These are phyloP conservation scores for Saccostrea glomerata DNA, from an alignment of 1,140 invertebrate species.

Conservation along the genomic window DNA sequence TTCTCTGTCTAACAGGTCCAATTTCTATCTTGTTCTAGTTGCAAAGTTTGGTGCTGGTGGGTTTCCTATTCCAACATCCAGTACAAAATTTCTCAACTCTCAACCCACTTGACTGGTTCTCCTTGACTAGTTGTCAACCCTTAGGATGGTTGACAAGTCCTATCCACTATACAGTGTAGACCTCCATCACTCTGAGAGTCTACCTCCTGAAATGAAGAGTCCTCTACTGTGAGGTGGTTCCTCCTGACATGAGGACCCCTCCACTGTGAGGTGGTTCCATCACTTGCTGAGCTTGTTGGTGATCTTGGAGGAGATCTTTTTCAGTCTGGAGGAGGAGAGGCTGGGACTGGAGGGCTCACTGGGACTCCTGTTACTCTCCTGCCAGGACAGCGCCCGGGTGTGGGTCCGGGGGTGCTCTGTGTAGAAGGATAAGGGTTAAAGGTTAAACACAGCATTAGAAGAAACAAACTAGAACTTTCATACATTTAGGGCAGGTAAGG, in stretches of 20 bases:
- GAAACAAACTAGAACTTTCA: no score
- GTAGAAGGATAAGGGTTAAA: background rate
- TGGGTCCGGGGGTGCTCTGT: slow-evolving; percentile 10
- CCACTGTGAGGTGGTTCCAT: background rate
- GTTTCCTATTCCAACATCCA: background rate
- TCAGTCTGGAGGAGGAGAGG: slow-evolving; percentile 40
- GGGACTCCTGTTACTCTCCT: background rate
- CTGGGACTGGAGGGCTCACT: slow-evolving; percentile 44
- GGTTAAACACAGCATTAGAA: background rate
- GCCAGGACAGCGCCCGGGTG: slow-evolving; percentile 39
- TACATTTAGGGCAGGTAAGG: no score
- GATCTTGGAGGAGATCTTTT: slow-evolving; percentile 47
- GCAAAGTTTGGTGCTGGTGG: background rate
- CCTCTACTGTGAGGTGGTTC: background rate
- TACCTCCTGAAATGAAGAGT: background rate
- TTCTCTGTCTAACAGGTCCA: background rate
- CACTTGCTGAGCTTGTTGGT: slow-evolving; percentile 43
- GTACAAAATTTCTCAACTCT: background rate
- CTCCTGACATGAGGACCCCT: background rate
- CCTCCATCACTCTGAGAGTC: background rate
- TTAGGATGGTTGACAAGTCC: background rate
- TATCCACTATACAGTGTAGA: background rate
- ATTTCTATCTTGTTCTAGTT: background rate
- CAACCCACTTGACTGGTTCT: background rate
- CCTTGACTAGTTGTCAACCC: background rate